phyloP scores from a whole-genome alignment of 2,113 vertebrate species.

The Sturnira hondurensis region DNA sequence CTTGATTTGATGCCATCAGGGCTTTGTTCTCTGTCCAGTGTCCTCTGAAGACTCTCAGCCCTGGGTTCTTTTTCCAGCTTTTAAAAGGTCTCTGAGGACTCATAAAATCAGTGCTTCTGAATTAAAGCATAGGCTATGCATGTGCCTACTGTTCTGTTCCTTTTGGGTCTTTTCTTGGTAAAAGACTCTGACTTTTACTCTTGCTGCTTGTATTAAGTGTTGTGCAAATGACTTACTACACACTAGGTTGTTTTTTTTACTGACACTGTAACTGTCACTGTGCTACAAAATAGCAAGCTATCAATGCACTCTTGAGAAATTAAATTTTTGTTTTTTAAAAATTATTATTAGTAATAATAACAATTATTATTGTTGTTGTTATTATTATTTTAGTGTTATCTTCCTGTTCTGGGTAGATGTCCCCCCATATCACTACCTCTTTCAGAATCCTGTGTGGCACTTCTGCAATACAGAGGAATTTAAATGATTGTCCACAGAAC shows the following conservation, averaged over 20 bases:
- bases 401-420: background rate
- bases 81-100: slow-evolving; percentile 61
- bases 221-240: slow-evolving; percentile 22
- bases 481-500: background rate
- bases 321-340: background rate
- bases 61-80: slow-evolving; percentile 26
- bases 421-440: background rate
- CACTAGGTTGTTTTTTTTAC: background rate
- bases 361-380: background rate
- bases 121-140: slow-evolving; percentile 52
- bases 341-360: background rate
- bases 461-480: background rate
- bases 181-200: slow-evolving; percentile 17
- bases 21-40: slow-evolving; percentile 52
- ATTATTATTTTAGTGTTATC: background rate
- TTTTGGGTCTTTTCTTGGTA: slow-evolving; percentile 11
- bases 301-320: background rate
- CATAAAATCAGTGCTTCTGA: slow-evolving; percentile 40
- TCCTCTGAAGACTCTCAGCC: slow-evolving; percentile 59
- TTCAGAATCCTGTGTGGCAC: background rate
- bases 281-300: background rate
- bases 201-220: background rate
- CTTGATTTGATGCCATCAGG: slow-evolving; percentile 2
- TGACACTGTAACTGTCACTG: slow-evolving; percentile 13
- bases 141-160: slow-evolving; percentile 12